Conservation (phyloP, 1,140 invertebrate species). For the Acromyrmex heyeri region DNA sequence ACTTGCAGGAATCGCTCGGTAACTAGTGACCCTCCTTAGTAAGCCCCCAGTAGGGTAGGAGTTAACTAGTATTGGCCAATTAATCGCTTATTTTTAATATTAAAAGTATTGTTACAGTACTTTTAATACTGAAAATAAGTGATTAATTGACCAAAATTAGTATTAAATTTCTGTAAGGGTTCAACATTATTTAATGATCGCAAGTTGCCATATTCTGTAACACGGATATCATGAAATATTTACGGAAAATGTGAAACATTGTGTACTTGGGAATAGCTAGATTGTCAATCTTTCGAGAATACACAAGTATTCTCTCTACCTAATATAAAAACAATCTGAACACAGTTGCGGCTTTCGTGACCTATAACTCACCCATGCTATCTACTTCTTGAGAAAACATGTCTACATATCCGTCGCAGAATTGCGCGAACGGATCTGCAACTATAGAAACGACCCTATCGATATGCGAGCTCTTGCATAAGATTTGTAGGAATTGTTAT, state of each 20-base stretch:
- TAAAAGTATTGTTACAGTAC: too few relatives aligned
- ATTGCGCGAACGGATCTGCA: conserved; percentile 8
- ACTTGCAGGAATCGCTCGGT: too few relatives aligned
- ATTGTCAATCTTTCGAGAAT: conserved; percentile 1
- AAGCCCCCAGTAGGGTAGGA: too few relatives aligned
- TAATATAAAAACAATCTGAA: conserved; percentile 15
- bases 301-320: background rate
- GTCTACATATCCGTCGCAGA: background rate
- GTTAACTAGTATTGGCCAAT: too few relatives aligned
- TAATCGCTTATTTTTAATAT: too few relatives aligned
- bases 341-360: background rate
- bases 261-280: background rate
- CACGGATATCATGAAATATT: background rate
- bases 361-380: background rate
- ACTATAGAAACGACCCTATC: conserved; percentile 16
- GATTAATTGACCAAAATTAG: too few relatives aligned
- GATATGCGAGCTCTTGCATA: conserved; percentile 18
- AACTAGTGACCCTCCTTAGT: too few relatives aligned
- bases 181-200: background rate
- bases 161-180: too few relatives aligned
- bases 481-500: conserved; percentile 42
- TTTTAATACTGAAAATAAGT: too few relatives aligned
- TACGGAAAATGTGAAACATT: background rate
- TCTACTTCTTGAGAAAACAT: background rate
- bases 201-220: background rate